phyloP scores from a whole-genome alignment of 2,888 invertebrate genomes.

The Amiota minor region DNA sequence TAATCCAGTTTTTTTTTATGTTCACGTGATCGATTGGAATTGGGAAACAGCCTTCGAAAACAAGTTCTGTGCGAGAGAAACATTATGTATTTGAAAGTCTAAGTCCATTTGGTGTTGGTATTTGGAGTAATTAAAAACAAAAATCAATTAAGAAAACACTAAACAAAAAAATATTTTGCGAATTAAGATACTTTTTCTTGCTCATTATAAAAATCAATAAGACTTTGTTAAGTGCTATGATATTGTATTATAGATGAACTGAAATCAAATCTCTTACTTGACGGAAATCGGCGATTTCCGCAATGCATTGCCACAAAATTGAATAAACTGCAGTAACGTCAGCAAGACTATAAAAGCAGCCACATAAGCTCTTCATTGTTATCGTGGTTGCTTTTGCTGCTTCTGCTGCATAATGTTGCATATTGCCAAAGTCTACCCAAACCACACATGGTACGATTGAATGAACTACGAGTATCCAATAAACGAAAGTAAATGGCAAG shows the following conservation, averaged over 20 bases:
- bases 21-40: not conserved
- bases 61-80: conserved; percentile 10
- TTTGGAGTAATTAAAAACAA: conserved; percentile 10
- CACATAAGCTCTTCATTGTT: conserved; percentile 18
- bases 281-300: conserved; percentile 24
- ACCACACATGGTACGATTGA: not conserved
- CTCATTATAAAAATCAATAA: not conserved
- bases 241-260: not conserved
- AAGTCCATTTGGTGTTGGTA: not conserved
- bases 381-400: not conserved
- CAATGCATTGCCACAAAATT: conserved; percentile 9
- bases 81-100: not conserved
- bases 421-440: not conserved
- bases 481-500: not conserved
- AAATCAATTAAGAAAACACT: not conserved
- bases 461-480: not conserved
- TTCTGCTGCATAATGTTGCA: not conserved
- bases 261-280: not conserved
- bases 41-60: not conserved
- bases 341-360: conserved; percentile 10
- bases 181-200: not conserved
- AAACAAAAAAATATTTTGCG: not conserved
- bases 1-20: conserved; percentile 19
- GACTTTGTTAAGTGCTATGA: not conserved
- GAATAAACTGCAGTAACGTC: not conserved